These are phyloP conservation scores for Siniperca scherzeri DNA, from an alignment of 2,797 vertebrate species.

Conservation along the genomic window DNA sequence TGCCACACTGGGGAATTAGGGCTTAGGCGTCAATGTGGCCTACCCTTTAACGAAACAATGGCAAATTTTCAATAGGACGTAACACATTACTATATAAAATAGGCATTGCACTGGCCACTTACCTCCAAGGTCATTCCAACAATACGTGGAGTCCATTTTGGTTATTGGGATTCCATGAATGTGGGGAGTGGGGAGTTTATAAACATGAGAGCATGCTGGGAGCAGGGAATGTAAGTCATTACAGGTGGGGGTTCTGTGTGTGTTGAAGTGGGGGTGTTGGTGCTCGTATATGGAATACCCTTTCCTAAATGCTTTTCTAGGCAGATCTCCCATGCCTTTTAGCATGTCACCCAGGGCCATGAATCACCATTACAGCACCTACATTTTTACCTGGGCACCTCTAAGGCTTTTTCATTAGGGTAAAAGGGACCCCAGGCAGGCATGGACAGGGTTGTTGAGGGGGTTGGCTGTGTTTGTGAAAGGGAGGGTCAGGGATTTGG, in stretches of 20 bases:
- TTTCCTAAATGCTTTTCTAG: constrained; percentile 74
- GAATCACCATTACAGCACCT: constrained; percentile 80
- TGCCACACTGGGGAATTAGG: constrained; percentile 66
- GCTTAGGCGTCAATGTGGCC: constrained; percentile 57
- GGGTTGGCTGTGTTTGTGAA: constrained; percentile 61
- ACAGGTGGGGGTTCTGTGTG: constrained; percentile 29
- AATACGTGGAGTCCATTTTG: constrained; percentile 69
- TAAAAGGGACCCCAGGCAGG: constrained; percentile 80
- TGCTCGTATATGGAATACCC: constrained; percentile 69
- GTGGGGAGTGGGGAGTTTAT: constrained; percentile 64
- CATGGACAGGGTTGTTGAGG: constrained; percentile 40
- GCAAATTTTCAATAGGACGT: constrained; percentile 75
- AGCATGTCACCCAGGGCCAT: constrained; percentile 79
- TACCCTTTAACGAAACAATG: constrained; percentile 63
- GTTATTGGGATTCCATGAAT: constrained; percentile 75
- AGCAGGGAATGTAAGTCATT: constrained; percentile 65
- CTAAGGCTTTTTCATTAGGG: constrained; percentile 84
- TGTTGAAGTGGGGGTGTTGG: constrained; percentile 49
- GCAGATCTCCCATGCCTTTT: constrained; percentile 78
- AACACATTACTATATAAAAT: constrained; percentile 74
- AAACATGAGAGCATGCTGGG: constrained; percentile 58
- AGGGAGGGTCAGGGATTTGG: constrained; percentile 73
- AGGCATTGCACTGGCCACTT: constrained; percentile 55
- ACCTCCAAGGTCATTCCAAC: constrained; percentile 68
- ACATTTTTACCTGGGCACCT: constrained; percentile 79